Evolutionary conservation across 2,888 invertebrate genomes (phyloP), one percentile per base, ranked within the genome.

Genomic region (Microchrysa polita): DNA sequence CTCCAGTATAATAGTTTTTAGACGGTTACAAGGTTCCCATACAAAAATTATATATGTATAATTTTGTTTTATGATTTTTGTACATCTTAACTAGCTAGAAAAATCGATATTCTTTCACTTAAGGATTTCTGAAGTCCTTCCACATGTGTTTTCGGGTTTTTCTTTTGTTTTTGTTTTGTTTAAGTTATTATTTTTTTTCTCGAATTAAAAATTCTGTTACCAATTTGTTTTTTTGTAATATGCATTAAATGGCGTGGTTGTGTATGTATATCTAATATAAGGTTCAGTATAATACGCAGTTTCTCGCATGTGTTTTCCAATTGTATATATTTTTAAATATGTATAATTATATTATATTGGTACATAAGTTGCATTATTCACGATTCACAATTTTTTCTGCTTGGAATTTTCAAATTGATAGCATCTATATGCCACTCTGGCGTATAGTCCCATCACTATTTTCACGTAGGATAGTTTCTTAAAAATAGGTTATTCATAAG

Each of bases 1-100:
- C 44, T 14, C 53, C 55, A 22, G 65, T 65, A 65, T 48, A 65
- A 65, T 65, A 65, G 44, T 52, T 67, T n/a, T n/a, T 53, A 67
- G 67, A 67, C 67, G 67, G 67, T 53, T 67, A 67, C 53, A 67
- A 67, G 55, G 52, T 67, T 52, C 53, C 44, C 67, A 67, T 67
- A 67, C 67, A 67, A 67, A 67, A 67, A 67, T 67, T 67, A 67
- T 67, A 67, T 67, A 67, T 65, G 14, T 60, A 44, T 48, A 48
- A 48, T 48, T 65, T 65, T 65, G 48, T 65, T 23, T 44, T 65
- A 65, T 48, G 53, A 22, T 42, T 63, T 65, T 67, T 67, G 48
- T 67, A 67, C 67, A 67, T 67, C 67, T 67, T 67, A 67, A 53
- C 67, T 67, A 67, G 23, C 67, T 67, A 67, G 44, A 65, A 48